phyloP scores from a whole-genome alignment of 2,888 invertebrate species.

The Anthoptus insignis region DNA sequence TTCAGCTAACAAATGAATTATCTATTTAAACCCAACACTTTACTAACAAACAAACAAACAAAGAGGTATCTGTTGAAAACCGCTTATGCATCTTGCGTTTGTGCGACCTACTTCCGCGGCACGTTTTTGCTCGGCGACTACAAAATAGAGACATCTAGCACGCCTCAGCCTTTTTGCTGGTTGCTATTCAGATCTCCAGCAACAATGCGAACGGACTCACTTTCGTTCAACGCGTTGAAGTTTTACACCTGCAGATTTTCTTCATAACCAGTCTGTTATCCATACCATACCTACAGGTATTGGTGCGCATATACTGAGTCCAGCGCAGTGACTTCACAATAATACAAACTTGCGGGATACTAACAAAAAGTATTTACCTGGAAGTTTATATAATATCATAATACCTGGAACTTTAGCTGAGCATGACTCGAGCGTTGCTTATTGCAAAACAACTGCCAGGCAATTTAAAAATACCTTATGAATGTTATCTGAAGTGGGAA shows the following conservation, averaged over 20 bases:
- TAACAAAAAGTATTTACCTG: no score
- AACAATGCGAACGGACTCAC: slow-evolving; percentile 81
- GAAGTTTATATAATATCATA: no score
- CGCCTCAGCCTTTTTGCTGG: slow-evolving; percentile 68
- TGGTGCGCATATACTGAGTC: neutral
- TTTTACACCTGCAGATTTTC: slow-evolving; percentile 56
- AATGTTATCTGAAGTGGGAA: no score
- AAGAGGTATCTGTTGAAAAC: slow-evolving; percentile 9
- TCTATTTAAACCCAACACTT: neutral
- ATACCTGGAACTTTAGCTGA: no score
- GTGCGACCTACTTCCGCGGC: slow-evolving; percentile 77
- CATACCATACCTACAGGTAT: neutral
- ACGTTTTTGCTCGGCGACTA: slow-evolving; percentile 76
- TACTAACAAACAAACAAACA: neutral
- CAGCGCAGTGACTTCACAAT: no score
- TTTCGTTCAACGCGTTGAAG: slow-evolving; percentile 63
- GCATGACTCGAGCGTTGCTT: no score
- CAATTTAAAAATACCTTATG: no score
- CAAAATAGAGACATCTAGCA: slow-evolving; percentile 59
- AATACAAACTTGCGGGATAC: no score
- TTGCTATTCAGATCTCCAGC: slow-evolving; percentile 79
- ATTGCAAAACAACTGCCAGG: no score
- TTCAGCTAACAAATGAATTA: neutral
- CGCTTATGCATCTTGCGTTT: slow-evolving; percentile 68
- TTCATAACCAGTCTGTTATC: neutral